These are phyloP conservation scores for Piaya cayana DNA, from an alignment of 2,113 vertebrate species.

Conservation along the genomic window DNA sequence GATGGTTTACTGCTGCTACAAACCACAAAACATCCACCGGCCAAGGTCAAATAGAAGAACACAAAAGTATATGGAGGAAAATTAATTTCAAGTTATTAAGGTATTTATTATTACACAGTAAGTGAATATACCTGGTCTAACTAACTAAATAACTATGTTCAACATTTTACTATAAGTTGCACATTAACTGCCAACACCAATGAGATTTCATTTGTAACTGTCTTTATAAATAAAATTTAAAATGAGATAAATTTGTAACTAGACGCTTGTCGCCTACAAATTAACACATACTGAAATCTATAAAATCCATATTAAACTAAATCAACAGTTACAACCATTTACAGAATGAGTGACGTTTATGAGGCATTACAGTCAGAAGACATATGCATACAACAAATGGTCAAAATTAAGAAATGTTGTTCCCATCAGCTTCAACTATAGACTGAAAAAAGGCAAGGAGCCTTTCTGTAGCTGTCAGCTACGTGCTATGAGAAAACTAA, in stretches of 20 bases:
- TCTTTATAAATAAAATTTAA: no score
- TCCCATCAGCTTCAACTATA: neutral
- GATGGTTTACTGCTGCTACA: neutral
- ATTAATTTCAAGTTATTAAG: neutral
- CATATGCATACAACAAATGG: neutral
- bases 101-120: neutral
- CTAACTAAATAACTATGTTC: neutral
- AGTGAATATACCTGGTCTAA: neutral
- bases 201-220: neutral
- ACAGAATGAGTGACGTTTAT: neutral
- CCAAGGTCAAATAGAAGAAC: neutral
- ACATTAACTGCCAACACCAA: neutral
- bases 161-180: neutral
- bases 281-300: neutral
- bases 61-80: neutral
- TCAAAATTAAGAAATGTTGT: neutral
- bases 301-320: neutral
- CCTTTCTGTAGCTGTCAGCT: neutral
- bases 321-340: neutral
- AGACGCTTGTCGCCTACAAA: neutral
- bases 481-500: neutral
- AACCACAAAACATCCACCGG: neutral
- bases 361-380: neutral
- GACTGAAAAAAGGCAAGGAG: neutral
- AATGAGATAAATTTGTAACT: neutral